These are phyloP conservation scores for Hypena proboscidalis DNA, from an alignment of 2,888 invertebrate genomes.

Conservation along the genomic window DNA sequence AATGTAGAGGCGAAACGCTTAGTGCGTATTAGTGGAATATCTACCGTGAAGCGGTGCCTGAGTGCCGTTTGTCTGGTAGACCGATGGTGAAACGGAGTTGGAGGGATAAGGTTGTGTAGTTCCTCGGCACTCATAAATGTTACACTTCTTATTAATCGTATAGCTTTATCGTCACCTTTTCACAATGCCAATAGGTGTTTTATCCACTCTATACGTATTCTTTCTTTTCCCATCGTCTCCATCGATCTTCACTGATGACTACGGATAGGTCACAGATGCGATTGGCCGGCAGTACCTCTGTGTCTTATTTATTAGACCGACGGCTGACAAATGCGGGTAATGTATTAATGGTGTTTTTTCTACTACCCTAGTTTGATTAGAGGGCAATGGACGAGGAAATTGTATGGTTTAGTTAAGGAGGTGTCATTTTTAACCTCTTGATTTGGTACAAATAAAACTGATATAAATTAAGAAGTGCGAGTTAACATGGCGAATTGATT, in stretches of 20 bases:
- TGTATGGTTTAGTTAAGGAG: conserved; percentile 9
- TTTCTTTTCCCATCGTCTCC: conserved; percentile 59
- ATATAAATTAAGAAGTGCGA: too few species aligned
- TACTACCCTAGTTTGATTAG: conserved; percentile 64
- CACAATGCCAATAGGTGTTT: conserved; percentile 16
- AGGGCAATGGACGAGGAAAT: conserved; percentile 47
- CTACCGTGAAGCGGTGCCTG: too few species aligned
- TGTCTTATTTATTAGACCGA: conserved; percentile 79
- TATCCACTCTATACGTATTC: conserved; percentile 54
- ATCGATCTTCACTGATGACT: conserved; percentile 72
- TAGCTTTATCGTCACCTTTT: not conserved
- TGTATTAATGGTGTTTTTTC: conserved; percentile 72
- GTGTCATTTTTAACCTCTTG: conserved; percentile 28
- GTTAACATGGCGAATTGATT: too few species aligned
- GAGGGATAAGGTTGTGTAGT: too few species aligned
- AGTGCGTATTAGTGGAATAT: too few species aligned
- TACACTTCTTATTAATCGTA: too few species aligned
- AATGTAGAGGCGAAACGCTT: too few species aligned
- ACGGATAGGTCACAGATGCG: conserved; percentile 80
- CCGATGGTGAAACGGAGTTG: too few species aligned
- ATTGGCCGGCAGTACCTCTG: conserved; percentile 68
- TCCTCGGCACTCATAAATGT: too few species aligned
- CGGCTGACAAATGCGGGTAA: conserved; percentile 79
- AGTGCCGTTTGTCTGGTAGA: too few species aligned
- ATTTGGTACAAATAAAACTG: too few species aligned